Evolutionary conservation across 2,113 vertebrate species (phyloP).

Genomic region (Hippolais icterina): DNA sequence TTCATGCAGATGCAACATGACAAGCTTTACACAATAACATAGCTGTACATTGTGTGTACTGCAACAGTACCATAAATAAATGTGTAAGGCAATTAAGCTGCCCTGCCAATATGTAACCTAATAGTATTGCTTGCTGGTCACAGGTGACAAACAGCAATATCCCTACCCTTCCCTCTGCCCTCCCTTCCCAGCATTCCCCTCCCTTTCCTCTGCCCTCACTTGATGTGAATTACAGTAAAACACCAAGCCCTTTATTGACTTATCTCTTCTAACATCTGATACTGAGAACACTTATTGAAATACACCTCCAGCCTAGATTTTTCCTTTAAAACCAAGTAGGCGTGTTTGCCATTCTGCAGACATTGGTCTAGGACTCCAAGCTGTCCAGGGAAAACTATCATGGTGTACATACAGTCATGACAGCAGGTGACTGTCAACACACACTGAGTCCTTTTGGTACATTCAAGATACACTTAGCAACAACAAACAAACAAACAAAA

Average conservation of each 20-base stretch:
- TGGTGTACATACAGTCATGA: neutral
- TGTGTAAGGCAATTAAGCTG: neutral
- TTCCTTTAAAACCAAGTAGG: neutral
- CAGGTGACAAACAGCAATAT: neutral
- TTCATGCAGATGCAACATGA: neutral
- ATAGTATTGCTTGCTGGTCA: neutral
- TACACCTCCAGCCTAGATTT: neutral
- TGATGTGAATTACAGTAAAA: neutral
- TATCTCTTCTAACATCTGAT: neutral
- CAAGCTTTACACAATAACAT: neutral
- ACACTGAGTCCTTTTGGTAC: fast-evolving
- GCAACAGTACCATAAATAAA: neutral
- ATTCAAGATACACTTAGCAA: neutral
- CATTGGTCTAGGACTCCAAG: neutral
- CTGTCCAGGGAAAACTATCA: neutral
- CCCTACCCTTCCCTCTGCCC: neutral
- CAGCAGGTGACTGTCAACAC: neutral
- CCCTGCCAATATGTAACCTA: fast-evolving
- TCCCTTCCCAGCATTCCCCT: fast-evolving
- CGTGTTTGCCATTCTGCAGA: neutral
- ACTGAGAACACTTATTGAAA: neutral
- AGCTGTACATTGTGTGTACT: neutral
- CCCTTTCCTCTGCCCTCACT: neutral
- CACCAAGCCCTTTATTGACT: neutral
- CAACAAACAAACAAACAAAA: neutral